A percentile compares a stretch with the other conserved stretches of the same genome.
Conservation (phyloP, 2,113 vertebrate species). For the Tyrannus savana region DNA sequence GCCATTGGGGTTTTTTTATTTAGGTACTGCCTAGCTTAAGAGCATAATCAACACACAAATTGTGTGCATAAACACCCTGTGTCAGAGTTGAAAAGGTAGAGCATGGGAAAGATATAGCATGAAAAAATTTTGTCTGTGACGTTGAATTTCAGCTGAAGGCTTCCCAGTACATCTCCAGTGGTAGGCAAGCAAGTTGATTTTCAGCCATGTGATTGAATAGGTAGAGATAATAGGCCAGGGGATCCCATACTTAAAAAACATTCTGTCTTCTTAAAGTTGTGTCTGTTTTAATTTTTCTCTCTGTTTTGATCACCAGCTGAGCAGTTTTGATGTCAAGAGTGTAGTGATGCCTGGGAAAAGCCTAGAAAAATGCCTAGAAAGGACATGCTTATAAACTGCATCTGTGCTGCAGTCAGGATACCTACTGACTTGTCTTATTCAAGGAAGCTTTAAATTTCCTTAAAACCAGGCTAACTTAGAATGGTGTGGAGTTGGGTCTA, state of each 20-base stretch:
- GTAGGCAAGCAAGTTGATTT: background rate
- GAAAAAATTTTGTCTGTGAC: background rate
- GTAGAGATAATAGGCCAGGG: background rate
- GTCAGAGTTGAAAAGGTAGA: background rate
- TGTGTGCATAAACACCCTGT: background rate
- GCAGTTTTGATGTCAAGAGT: background rate
- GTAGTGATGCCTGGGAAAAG: background rate
- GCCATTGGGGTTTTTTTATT: background rate
- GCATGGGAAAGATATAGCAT: background rate
- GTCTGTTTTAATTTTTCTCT: background rate
- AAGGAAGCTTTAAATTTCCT: background rate
- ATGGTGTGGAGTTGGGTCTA: background rate
- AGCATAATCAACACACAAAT: background rate
- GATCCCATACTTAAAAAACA: background rate
- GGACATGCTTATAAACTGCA: background rate
- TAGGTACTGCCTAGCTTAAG: background rate
- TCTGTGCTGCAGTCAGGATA: background rate
- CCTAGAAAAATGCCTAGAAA: background rate
- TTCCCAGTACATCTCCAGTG: background rate
- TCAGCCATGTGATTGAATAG: background rate
- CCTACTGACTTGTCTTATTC: background rate
- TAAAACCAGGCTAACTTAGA: background rate
- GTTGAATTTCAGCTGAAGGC: background rate
- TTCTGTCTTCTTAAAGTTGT: background rate
- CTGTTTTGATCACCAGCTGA: background rate